A percentile compares a stretch with the other conserved stretches of the same genome.
phyloP scores from a whole-genome alignment of 2,888 invertebrate genomes.

The Uropetala carovei region DNA sequence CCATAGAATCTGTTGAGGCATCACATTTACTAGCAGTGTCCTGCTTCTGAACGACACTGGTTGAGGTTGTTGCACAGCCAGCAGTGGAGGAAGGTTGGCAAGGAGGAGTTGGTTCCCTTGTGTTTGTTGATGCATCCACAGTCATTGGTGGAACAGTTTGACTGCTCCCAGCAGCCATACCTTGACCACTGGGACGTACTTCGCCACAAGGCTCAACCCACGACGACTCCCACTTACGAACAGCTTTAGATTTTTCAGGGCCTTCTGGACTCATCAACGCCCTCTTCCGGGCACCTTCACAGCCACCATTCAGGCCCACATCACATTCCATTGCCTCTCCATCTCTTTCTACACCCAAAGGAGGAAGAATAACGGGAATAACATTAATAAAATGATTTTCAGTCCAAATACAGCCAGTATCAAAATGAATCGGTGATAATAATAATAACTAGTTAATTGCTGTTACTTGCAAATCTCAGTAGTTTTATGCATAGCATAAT shows the following conservation, averaged over 20 bases:
- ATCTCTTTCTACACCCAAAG: neutral
- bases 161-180: slow-evolving; percentile 30
- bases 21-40: neutral
- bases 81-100: neutral
- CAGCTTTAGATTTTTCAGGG: slow-evolving; percentile 28
- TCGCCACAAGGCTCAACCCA: slow-evolving; percentile 33
- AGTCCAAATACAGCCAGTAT: too few species aligned
- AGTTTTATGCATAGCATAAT: too few species aligned
- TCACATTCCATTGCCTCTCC: slow-evolving; percentile 25
- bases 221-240: neutral
- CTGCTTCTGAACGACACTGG: neutral
- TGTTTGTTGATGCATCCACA: slow-evolving; percentile 37
- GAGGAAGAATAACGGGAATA: neutral
- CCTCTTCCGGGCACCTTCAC: slow-evolving; percentile 52
- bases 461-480: neutral
- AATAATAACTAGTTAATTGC: neutral
- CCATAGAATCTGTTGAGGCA: slow-evolving; percentile 11
- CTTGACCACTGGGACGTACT: neutral
- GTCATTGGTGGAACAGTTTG: slow-evolving; percentile 19
- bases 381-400: neutral
- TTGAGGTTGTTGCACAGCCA: neutral
- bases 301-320: neutral
- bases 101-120: neutral
- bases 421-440: neutral
- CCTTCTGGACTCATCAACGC: slow-evolving; percentile 27